Conservation (phyloP, 2,797 vertebrate genomes). For the Heliangelus exortis region DNA sequence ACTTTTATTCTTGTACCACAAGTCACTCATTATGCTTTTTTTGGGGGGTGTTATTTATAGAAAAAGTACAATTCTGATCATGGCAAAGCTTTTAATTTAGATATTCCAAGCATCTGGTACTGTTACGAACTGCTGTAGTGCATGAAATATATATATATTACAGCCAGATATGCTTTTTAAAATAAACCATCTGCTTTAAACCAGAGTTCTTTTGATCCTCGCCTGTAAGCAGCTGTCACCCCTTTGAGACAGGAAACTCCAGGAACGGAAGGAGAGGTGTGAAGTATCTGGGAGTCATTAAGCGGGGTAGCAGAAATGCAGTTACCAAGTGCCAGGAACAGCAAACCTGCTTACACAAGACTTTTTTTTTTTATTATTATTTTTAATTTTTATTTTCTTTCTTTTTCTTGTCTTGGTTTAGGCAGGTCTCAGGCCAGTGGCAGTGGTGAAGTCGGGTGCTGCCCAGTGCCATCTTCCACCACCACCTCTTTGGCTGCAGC, state of each 20-base stretch:
- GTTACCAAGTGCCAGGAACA: slow-evolving; percentile 19
- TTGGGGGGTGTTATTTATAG: background rate
- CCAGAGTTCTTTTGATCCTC: background rate
- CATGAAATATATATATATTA: background rate
- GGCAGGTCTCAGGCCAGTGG: background rate
- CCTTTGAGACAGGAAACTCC: slow-evolving; percentile 15
- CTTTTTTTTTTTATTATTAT: no score
- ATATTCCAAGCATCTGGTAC: background rate
- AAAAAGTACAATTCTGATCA: background rate
- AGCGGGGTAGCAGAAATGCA: background rate
- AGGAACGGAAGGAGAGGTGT: slow-evolving; percentile 38
- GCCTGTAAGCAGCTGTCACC: slow-evolving; percentile 5
- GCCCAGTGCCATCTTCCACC: background rate
- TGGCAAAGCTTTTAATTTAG: background rate
- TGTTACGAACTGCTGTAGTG: background rate
- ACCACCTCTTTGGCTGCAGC: background rate
- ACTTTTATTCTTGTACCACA: background rate
- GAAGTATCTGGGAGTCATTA: slow-evolving; percentile 58
- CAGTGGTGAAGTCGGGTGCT: background rate
- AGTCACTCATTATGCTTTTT: background rate
- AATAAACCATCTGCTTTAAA: slow-evolving; percentile 41
- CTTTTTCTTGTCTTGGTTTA: background rate
- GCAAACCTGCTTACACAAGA: background rate
- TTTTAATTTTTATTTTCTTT: background rate
- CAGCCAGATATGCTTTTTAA: slow-evolving; percentile 3